Evolutionary conservation across 2,113 vertebrate genomes (phyloP), one percentile per base, ranked within the genome.

Genomic region (Copsychus sechellarum): DNA sequence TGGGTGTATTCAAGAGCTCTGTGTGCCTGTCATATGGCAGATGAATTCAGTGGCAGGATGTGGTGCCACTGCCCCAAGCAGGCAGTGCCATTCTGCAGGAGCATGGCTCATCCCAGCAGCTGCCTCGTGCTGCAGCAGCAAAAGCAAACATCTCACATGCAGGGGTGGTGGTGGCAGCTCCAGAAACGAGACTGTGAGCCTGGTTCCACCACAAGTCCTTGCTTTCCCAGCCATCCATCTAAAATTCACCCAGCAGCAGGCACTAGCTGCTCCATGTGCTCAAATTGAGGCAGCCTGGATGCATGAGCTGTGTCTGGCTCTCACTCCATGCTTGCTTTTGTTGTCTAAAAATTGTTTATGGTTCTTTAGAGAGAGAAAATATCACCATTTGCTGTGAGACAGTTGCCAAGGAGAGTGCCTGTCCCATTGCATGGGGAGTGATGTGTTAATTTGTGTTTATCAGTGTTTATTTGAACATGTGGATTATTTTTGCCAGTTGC

Each of bases 41-140:
- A 92, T 91, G 45, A 83, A 92, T 86, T 70, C 90, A 76, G 38
- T 50, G 73, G 89, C 78, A 81, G 86, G 66, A 53, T 4, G 6
- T 66, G 92, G 64, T 51, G 12, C 74, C 34, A 0, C 8, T 70
- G 92, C 89, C 93, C 81, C 45, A 6, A 86, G 86, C 78, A 79
- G 88, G 64, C 42, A 51, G 91, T 26, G 48, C 92, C 65, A 17
- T 85, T 65, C 83, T 78, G 88, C 71, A 66, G 92, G 72, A 66
- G 58, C 58, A 61, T 10, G 45, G 60, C 2, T 95, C 92, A 88
- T 60, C 81, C 91, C 48, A 76, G 15, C 36, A 84, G 81, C 88
- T 80, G 82, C 22, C 93, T 77, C 20, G 25, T 89, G 86, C 84
- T n/a, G 67, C 81, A 62, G 93, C 0, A 81, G 85, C 1, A 57